Base-by-base conservation (phyloP, 2,797 vertebrate genomes). In the Sarcoramphus papa region DNA sequence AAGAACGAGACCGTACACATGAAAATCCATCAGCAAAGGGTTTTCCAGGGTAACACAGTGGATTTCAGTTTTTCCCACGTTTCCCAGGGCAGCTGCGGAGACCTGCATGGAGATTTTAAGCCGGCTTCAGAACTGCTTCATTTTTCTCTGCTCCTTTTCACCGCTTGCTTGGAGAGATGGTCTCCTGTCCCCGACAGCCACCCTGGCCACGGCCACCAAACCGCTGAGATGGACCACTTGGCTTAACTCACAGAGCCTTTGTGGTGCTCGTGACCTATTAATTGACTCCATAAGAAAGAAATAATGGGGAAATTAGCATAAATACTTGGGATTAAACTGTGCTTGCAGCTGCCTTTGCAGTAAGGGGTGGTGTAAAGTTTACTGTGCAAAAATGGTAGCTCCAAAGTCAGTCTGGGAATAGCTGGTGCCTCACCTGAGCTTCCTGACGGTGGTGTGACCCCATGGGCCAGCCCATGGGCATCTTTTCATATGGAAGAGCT, bases 11-110 rank as follows among this genome's bases (percentile, higher is more conserved):
- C 74, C 1, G 3, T 35, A 35, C 59, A 43, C 64, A 48, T 43
- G 72, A 60, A 96, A 93, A 96, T 83, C 91, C 89, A 91, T 74
- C 86, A 94, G 67, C 74, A 79, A 53, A 84, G 30, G 12, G 70
- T 93, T 89, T 93, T 87, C 68, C 77, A 76, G 85, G 41, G 24
- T 60, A 80, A 41, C 31, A 35, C 31, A 23, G 40, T 5, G 40
- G 18, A 35, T 92, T 93, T 89, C 67, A 63, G 47, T 31, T 89
- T 92, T 76, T 47, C 25, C 54, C 50, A 7, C 0, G 16, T 72
- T 94, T 85, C 63, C 48, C 62, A 30, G 41, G 35, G 54, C 47
- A 93, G 62, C 41, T 85, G 75, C 56, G 65, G 76, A 62, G 45
- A 76, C 14, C 40, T 4, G 9, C 10, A 41, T 8, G 33, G 45